Evolutionary conservation across 1,140 invertebrate species (phyloP).

Genomic region (Ditylenchus dipsaci): DNA sequence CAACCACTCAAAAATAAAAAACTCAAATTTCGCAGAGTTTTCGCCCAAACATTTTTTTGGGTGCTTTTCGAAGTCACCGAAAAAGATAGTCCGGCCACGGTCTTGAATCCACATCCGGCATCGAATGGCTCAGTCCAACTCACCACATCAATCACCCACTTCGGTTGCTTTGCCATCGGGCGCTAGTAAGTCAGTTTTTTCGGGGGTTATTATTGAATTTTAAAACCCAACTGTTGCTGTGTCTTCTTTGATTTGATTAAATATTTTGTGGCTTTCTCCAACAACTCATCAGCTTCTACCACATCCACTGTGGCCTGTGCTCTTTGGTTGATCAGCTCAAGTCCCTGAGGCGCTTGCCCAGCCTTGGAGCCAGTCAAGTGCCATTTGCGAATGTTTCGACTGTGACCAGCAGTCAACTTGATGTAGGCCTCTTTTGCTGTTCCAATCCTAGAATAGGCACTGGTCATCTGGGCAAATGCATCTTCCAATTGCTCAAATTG

Average conservation of each 20-base stretch:
- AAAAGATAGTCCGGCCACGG: too few species aligned
- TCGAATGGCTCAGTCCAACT: too few species aligned
- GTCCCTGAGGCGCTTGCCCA: background rate
- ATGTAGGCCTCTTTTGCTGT: slow-evolving; percentile 9
- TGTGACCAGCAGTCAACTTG: slow-evolving; percentile 2
- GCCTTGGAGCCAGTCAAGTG: background rate
- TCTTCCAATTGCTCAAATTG: slow-evolving; percentile 1
- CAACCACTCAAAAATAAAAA: too few species aligned
- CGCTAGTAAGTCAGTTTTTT: too few species aligned
- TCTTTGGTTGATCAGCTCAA: background rate
- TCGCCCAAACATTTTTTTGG: too few species aligned
- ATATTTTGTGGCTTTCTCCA: background rate
- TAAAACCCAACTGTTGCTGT: background rate
- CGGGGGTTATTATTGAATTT: too few species aligned
- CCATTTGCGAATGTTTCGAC: slow-evolving; percentile 1
- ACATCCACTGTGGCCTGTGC: background rate
- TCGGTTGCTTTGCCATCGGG: too few species aligned
- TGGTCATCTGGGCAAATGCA: background rate
- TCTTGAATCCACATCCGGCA: too few species aligned
- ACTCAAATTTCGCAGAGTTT: too few species aligned
- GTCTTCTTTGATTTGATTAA: background rate
- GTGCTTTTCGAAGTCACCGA: too few species aligned
- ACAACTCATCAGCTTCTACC: background rate
- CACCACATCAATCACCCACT: too few species aligned
- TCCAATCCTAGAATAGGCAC: background rate